Evolutionary conservation across 2,888 invertebrate species (phyloP).

Genomic region (Strigamia transsilvanica): DNA sequence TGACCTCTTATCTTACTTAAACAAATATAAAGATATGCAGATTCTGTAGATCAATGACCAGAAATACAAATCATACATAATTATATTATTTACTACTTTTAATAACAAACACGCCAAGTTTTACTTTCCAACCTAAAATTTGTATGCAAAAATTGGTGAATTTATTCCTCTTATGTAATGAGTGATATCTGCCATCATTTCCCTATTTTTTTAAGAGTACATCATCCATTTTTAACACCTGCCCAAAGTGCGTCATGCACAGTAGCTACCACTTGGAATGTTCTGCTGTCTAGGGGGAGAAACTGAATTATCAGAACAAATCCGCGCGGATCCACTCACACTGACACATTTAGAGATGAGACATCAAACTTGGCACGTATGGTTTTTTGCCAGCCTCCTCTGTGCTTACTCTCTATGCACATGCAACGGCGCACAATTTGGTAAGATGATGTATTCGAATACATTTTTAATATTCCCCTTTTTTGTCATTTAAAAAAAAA

Average conservation of each 20-base stretch:
- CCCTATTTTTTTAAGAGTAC: neutral
- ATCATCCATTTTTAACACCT: neutral
- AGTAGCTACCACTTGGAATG: constrained; percentile 26
- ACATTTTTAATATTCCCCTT: neutral
- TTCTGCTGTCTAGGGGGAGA: constrained; percentile 43
- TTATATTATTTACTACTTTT: neutral
- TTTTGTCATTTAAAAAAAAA: neutral
- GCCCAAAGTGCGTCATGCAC: constrained; percentile 13
- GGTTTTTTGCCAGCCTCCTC: constrained; percentile 30
- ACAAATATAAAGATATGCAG: constrained; percentile 4
- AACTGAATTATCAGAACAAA: constrained; percentile 45
- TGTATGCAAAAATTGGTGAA: neutral
- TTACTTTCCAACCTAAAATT: constrained; percentile 23
- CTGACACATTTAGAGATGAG: constrained; percentile 45
- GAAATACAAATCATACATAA: constrained; percentile 31
- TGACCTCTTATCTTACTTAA: constrained; percentile 32
- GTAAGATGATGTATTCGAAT: neutral
- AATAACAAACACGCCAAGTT: neutral
- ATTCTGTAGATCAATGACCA: neutral
- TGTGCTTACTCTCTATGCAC: neutral
- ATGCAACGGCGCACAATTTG: neutral
- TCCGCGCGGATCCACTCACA: constrained; percentile 43
- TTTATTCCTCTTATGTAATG: neutral
- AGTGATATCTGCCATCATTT: neutral
- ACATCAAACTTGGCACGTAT: constrained; percentile 20